phyloP scores from a whole-genome alignment of 2,888 invertebrate species.

The Taenaris catops region DNA sequence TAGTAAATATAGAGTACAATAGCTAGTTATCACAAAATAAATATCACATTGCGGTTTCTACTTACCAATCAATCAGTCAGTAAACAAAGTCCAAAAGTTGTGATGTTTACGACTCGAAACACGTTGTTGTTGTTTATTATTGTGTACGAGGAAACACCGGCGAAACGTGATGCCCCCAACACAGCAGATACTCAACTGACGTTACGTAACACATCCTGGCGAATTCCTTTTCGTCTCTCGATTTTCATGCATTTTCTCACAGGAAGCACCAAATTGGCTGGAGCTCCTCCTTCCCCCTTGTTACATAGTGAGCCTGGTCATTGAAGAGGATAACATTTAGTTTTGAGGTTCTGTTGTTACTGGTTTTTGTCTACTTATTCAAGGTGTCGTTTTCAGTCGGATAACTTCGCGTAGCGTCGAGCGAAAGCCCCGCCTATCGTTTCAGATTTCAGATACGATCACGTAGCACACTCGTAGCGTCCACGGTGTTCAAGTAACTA shows the following conservation, averaged over 20 bases:
- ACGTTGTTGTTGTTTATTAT: conserved; percentile 78
- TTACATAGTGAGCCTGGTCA: neutral
- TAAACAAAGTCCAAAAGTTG: conserved; percentile 32
- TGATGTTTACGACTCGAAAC: conserved; percentile 69
- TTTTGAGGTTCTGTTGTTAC: conserved; percentile 30
- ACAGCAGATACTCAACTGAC: conserved; percentile 55
- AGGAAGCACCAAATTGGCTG: conserved; percentile 29
- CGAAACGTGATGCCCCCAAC: conserved; percentile 44
- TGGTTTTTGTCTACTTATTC: conserved; percentile 34
- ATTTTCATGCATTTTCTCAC: conserved; percentile 48
- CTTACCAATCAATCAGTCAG: conserved; percentile 17
- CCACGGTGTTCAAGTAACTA: too few species aligned
- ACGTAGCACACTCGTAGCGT: too few species aligned
- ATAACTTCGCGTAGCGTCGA: conserved; percentile 45
- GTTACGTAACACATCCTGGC: conserved; percentile 71
- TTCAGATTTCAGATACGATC: conserved; percentile 34
- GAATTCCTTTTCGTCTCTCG: conserved; percentile 50
- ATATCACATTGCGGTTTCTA: too few species aligned
- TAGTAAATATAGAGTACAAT: too few species aligned
- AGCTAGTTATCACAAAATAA: too few species aligned
- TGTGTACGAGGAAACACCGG: conserved; percentile 33
- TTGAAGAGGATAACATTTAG: conserved; percentile 10
- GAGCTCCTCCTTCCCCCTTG: conserved; percentile 34
- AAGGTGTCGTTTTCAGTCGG: conserved; percentile 46
- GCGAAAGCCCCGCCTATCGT: conserved; percentile 48